Evolutionary conservation across 2,888 invertebrate genomes (phyloP), one percentile per base, ranked within the genome.

Genomic region (Ctena decussata): DNA sequence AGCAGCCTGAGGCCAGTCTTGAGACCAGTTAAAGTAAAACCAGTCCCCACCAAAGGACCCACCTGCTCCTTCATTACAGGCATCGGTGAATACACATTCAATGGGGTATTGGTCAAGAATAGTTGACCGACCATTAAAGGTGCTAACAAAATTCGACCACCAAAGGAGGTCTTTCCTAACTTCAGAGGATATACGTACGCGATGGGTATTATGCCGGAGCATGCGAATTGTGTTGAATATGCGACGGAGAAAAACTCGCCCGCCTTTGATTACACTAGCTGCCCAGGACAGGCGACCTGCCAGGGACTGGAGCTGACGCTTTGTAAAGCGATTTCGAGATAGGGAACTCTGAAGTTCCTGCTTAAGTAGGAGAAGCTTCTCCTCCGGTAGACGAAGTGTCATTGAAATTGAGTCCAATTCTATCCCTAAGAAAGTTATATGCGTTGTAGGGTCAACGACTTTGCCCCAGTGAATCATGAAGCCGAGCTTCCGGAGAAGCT

Each of bases 21-120:
- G 37, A 6, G 60, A 37, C 81, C 81, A 81, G 49, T 76, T 81
- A 30, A 69, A 70, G 65, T 65, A 53, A 82, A 82, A n/a, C n/a
- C n/a, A n/a, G n/a, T n/a, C n/a, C n/a, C n/a, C n/a, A n/a, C n/a
- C n/a, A n/a, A n/a, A 74, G 72, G 18, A n/a, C 12, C 80, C 80
- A 15, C 75, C 80, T 15, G 65, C 75, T n/a, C 74, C 70, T 12
- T 76, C 76, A 18, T 27, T 27, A 71, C 75, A 81, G 30, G 80
- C 76, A 76, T 81, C 80, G 12, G 53, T 81, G 60, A 65, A 72
- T 8, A 76, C 70, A 24, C 74, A 46, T 27, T 74, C 65, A 27
- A 75, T 70, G 37, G 77, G 77, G 72, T 18, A 27, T 21, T 77
- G 70, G 32, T 82, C 49, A 21, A 82, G 71, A 18, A 82, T 32